Base-by-base conservation (phyloP, 64 coral and sea anemone genomes). In the Actinia equina region DNA sequence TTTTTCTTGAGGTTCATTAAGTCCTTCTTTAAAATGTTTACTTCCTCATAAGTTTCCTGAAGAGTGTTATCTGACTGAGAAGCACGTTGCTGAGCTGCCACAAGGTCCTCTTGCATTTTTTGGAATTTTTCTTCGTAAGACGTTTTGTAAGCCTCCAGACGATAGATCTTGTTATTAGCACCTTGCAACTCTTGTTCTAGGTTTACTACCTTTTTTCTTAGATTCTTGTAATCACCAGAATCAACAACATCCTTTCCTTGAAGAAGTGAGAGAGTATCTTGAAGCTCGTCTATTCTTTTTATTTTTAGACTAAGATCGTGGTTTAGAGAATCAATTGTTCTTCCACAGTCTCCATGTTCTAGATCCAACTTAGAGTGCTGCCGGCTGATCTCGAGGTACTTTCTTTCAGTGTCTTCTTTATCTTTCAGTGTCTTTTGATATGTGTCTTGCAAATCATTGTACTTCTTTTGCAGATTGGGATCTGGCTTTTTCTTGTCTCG, bases 41-140 rank as follows among this genome's bases (percentile, higher is more conserved):
- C 80, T 80, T 95, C 89, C 6, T 95, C 97, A 77, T 95, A 90
- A 41, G 89, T 88, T 25, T 82, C 84, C 61, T 95, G 90, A 3
- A 99, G 88, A 20, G 94, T 85, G 12, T 86, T 58, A 76, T 99
- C 97, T 44, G 83, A 26, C 25, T 95, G 97, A 44, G 93, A 61
- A 18, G 90, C 89, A 78, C 92, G 95, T 71, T 99, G 97, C 41
- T 95, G 93, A 58, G 91, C 91, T 69, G 86, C 94, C 3, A 91
- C 85, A 22, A 99, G 83, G 57, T 99, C 97, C 27, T 99, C 97
- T 12, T 95, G 93, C 17, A 92, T 43, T 11, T 84, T 89, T 69
- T 93, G 94, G 58, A 99, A 51, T 82, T 99, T 99, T n/a, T 95
- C 93, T 59, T 99, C 97, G 23, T 95, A 99, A 22, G 97, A 95